Evolutionary conservation across 1,140 invertebrate species (phyloP).

Genomic region (Venustaconcha ellipsiformis): DNA sequence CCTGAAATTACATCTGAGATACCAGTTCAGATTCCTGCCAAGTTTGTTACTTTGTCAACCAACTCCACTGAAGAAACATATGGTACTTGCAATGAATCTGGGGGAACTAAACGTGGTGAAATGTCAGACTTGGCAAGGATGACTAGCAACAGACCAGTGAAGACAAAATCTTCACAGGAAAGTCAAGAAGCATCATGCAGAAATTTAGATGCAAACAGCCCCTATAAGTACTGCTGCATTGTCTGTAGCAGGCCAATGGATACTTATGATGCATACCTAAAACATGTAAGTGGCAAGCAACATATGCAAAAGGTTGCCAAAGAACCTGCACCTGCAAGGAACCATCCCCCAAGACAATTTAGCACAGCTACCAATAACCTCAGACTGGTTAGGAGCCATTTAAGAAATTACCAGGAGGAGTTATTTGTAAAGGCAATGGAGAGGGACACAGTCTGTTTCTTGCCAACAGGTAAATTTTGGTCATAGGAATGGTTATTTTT

Average conservation of each 20-base stretch:
- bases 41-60: neutral
- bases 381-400: slow-evolving; percentile 32
- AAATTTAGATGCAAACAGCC: neutral
- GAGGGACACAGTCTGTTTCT: slow-evolving; percentile 54
- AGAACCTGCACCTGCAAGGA: slow-evolving; percentile 32
- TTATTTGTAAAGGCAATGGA: slow-evolving; percentile 52
- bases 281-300: slow-evolving; percentile 40
- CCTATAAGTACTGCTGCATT: slow-evolving; percentile 41
- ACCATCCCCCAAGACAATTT: slow-evolving; percentile 25
- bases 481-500: neutral
- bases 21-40: neutral
- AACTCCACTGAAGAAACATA: neutral
- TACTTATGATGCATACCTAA: slow-evolving; percentile 40
- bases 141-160: slow-evolving; percentile 16
- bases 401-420: slow-evolving; percentile 59
- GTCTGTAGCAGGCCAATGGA: slow-evolving; percentile 52
- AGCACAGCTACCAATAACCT: slow-evolving; percentile 3
- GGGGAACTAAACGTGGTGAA: neutral
- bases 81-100: neutral
- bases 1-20: slow-evolving; percentile 1
- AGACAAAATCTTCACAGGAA: neutral
- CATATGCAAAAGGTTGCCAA: slow-evolving; percentile 43
- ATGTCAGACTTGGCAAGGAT: slow-evolving; percentile 23
- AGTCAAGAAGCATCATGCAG: slow-evolving; percentile 3
- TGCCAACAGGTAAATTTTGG: slow-evolving; percentile 60